These are phyloP conservation scores for Nomada hirtipes DNA, from an alignment of 2,888 invertebrate genomes.

Conservation along the genomic window DNA sequence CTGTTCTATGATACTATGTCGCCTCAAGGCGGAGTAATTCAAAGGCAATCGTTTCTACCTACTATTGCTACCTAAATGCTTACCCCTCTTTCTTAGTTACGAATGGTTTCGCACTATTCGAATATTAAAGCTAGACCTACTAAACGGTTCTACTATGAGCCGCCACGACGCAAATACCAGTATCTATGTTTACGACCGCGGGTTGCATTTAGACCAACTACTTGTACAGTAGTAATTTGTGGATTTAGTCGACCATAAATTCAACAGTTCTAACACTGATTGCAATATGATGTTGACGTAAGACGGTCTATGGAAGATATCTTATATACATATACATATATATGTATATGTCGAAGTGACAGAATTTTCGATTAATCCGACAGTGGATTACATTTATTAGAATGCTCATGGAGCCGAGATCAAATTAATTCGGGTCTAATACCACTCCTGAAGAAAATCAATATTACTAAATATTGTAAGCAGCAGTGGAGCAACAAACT, in stretches of 20 bases:
- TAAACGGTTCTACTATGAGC: neutral
- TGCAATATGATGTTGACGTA: slow-evolving; percentile 60
- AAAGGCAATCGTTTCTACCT: too few relatives aligned
- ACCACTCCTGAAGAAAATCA: too few relatives aligned
- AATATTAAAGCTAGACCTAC: slow-evolving; percentile 3
- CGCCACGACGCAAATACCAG: slow-evolving; percentile 13
- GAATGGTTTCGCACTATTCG: neutral
- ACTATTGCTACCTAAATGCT: too few relatives aligned
- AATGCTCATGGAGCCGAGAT: neutral
- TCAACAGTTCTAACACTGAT: slow-evolving; percentile 54
- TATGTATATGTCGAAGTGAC: neutral
- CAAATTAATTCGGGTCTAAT: neutral
- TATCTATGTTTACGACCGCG: slow-evolving; percentile 28
- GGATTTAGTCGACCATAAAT: slow-evolving; percentile 58
- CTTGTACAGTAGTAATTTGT: slow-evolving; percentile 54
- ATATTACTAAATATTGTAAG: too few relatives aligned
- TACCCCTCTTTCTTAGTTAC: neutral
- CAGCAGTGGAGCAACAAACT: too few relatives aligned
- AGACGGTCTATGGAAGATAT: slow-evolving; percentile 39
- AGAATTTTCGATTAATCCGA: slow-evolving; percentile 40
- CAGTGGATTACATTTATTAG: slow-evolving; percentile 1
- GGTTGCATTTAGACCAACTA: slow-evolving; percentile 39
- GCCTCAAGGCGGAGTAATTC: too few relatives aligned
- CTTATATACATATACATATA: neutral
- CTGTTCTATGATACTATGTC: too few relatives aligned